Base-by-base conservation (phyloP, 2,797 vertebrate genomes). In the Scomberomorus guttatus region DNA sequence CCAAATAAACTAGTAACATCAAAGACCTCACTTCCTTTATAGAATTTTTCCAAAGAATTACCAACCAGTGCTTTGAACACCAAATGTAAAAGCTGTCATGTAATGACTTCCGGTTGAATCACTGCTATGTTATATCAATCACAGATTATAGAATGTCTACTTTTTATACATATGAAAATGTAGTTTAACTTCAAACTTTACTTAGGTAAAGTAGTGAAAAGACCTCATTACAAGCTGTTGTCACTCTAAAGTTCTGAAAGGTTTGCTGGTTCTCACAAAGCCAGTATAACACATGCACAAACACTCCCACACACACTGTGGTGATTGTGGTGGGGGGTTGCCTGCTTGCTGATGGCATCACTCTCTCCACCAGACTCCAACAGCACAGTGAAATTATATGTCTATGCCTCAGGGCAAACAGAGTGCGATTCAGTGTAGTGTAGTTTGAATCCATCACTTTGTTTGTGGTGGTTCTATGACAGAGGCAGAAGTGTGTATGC, bases 381-480 rank as follows among this genome's bases (percentile, higher is more conserved):
- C 64, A 66, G 65, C 68, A 63, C 63, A 81, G 72, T 85, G 72
- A 90, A 92, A 88, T 89, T 75, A 89, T 83, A 90, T 3, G 83
- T 91, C 89, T 90, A 63, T 82, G 70, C 72, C 77, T 72, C 69
- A 72, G 81, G 65, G 72, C 83, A 80, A 81, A 87, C 32, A 65
- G 76, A 62, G 68, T 50, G 65, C 66, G 61, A 68, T 54, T 77
- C 63, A 70, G 50, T 24, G 50, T 15, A 66, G 56, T 50, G 50
- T 48, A 24, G 61, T 39, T 39, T 51, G 68, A 46, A 50, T 42
- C 22, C 29, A 18, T 56, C 34, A 59, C 42, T 75, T 55, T 61
- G 65, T 68, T 70, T 71, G 58, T 54, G 50, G 62, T 72, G 63
- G 37, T 39, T 72, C 22, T 27, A 39, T 27, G 58, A 71, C 29